A percentile compares a stretch with the other conserved stretches of the same genome.
phyloP scores from a whole-genome alignment of 2,888 invertebrate species.

The Epistrophe eligans region DNA sequence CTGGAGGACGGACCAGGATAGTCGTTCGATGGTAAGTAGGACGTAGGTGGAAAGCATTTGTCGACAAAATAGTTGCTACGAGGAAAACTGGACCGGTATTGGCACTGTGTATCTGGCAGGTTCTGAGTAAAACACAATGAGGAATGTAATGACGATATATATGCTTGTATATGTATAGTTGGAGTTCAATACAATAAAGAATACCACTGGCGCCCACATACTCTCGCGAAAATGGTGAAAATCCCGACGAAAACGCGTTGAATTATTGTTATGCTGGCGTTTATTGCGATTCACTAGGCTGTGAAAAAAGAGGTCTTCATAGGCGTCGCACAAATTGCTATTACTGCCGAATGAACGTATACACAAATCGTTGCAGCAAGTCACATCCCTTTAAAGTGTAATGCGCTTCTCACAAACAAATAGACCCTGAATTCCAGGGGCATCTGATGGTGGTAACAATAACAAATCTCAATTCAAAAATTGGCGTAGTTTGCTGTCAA shows the following conservation, averaged over 20 bases:
- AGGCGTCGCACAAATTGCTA: conserved; percentile 60
- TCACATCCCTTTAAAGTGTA: neutral
- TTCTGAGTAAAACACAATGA: conserved; percentile 25
- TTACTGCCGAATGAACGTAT: conserved; percentile 30
- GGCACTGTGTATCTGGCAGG: neutral
- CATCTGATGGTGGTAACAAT: conserved; percentile 43
- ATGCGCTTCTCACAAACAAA: neutral
- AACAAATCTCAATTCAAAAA: conserved; percentile 73
- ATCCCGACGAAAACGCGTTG: conserved; percentile 44
- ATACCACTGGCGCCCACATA: conserved; percentile 45
- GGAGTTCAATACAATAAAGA: neutral
- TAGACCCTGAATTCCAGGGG: conserved; percentile 22
- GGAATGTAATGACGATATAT: conserved; percentile 45
- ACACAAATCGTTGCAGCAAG: conserved; percentile 24
- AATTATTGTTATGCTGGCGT: conserved; percentile 71
- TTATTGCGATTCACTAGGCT: conserved; percentile 40
- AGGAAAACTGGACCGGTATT: conserved; percentile 4
- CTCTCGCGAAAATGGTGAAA: conserved; percentile 34
- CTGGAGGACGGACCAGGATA: conserved; percentile 12
- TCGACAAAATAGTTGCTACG: conserved; percentile 7
- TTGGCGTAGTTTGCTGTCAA: conserved; percentile 70
- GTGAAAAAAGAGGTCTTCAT: conserved; percentile 47
- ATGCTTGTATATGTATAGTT: neutral
- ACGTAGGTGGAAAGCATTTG: conserved; percentile 7
- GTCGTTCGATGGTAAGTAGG: neutral